phyloP scores from a whole-genome alignment of 2,797 vertebrate genomes.

The Ctenopoma kingsleyae region DNA sequence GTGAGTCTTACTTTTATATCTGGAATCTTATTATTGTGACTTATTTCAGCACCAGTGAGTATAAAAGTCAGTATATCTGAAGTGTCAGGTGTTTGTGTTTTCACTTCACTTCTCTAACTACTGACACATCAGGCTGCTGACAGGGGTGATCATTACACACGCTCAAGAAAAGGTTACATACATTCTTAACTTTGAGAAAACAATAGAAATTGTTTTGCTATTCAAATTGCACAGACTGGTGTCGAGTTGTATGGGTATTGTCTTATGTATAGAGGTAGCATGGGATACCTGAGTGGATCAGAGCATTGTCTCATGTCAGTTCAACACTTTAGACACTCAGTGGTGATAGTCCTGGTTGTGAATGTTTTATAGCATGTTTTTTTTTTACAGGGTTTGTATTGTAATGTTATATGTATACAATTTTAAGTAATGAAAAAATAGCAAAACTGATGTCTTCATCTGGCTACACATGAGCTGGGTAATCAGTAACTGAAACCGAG shows the following conservation, averaged over 20 bases:
- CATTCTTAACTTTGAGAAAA: conserved; percentile 62
- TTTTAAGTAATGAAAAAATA: conserved; percentile 34
- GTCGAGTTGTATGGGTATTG: conserved; percentile 34
- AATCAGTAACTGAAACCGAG: conserved; percentile 15
- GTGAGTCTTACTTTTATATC: conserved; percentile 64
- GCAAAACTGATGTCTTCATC: conserved; percentile 27
- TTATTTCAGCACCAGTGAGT: conserved; percentile 45
- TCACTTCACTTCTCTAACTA: conserved; percentile 34
- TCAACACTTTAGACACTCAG: conserved; percentile 36
- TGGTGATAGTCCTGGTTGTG: conserved; percentile 50
- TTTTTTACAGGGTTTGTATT: conserved; percentile 54
- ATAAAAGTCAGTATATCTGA: conserved; percentile 51
- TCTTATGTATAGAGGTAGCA: conserved; percentile 41
- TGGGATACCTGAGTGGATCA: conserved; percentile 31
- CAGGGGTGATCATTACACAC: conserved; percentile 41
- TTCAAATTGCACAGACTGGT: conserved; percentile 29
- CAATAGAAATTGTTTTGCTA: conserved; percentile 31
- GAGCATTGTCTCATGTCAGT: conserved; percentile 24
- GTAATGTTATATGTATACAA: conserved; percentile 46
- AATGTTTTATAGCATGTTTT: conserved; percentile 71
- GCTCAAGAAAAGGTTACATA: conserved; percentile 40
- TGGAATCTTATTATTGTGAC: conserved; percentile 58
- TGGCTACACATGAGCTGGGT: conserved; percentile 20
- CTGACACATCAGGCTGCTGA: conserved; percentile 38
- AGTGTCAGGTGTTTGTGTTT: conserved; percentile 48